These are phyloP conservation scores for Ailurus styani DNA, from an alignment of 2,113 vertebrate genomes.

Conservation along the genomic window DNA sequence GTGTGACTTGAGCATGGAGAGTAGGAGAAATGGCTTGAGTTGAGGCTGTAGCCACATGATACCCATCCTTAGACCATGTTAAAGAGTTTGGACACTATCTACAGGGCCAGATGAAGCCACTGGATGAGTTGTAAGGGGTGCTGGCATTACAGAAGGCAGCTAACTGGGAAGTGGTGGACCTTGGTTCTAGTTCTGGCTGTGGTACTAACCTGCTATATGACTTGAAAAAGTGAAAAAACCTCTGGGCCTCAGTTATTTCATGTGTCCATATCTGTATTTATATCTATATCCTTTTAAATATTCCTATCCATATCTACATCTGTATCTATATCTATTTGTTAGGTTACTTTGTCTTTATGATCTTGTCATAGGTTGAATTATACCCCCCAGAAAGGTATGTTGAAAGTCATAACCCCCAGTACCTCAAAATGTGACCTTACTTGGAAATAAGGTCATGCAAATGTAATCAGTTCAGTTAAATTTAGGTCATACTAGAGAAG, in stretches of 20 bases:
- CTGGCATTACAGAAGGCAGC: not conserved
- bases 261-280: not conserved
- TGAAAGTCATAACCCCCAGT: not conserved
- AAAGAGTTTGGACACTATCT: not conserved
- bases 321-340: not conserved
- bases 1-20: not conserved
- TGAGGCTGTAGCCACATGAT: not conserved
- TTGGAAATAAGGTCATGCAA: not conserved
- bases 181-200: not conserved
- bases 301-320: not conserved
- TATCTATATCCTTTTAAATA: not conserved
- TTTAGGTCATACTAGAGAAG: not conserved
- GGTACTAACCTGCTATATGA: not conserved
- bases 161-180: not conserved
- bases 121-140: not conserved
- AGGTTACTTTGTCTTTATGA: not conserved
- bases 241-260: not conserved
- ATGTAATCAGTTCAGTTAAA: not conserved
- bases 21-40: not conserved
- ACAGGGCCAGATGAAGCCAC: not conserved
- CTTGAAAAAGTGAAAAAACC: not conserved
- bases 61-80: not conserved
- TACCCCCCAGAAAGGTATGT: not conserved
- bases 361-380: not conserved
- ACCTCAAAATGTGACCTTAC: not conserved